These are phyloP conservation scores for Litoditis marina DNA, from an alignment of 2,888 invertebrate genomes.

Conservation along the genomic window DNA sequence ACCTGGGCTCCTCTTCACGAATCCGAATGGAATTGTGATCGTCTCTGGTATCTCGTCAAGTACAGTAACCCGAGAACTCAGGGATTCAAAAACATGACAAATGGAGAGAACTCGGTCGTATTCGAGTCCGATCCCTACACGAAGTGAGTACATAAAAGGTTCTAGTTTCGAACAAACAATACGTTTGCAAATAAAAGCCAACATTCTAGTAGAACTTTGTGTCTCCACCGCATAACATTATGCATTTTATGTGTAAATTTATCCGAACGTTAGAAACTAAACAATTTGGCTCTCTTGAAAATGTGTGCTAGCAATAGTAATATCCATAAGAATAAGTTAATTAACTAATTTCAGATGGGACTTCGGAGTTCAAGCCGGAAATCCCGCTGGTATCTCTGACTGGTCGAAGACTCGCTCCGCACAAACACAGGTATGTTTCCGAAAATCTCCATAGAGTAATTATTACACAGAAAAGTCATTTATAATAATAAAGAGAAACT, in stretches of 20 bases:
- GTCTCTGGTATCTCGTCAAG: slow-evolving; percentile 61
- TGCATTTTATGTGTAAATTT: too few relatives aligned
- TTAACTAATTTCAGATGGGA: slow-evolving; percentile 39
- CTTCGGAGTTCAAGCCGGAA: slow-evolving; percentile 60
- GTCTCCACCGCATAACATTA: too few relatives aligned
- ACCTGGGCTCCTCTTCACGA: slow-evolving; percentile 60
- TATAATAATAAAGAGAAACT: too few relatives aligned
- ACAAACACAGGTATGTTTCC: slow-evolving; percentile 56
- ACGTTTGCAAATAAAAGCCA: too few relatives aligned
- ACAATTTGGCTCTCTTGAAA: too few relatives aligned
- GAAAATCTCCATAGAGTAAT: neutral
- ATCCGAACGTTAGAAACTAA: too few relatives aligned
- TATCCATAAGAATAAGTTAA: too few relatives aligned
- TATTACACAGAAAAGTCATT: too few relatives aligned
- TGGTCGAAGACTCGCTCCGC: slow-evolving; percentile 55
- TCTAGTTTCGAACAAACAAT: too few relatives aligned
- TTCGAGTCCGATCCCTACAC: slow-evolving; percentile 61
- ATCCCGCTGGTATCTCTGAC: slow-evolving; percentile 56
- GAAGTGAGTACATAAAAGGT: slow-evolving; percentile 20
- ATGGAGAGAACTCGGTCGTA: slow-evolving; percentile 49
- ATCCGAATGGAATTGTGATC: slow-evolving; percentile 61
- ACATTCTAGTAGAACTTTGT: neutral
- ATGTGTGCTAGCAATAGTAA: too few relatives aligned
- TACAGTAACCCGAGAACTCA: slow-evolving; percentile 48
- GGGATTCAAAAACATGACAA: slow-evolving; percentile 53